Evolutionary conservation across 2,797 vertebrate genomes (phyloP).

Genomic region (Platalea minor): DNA sequence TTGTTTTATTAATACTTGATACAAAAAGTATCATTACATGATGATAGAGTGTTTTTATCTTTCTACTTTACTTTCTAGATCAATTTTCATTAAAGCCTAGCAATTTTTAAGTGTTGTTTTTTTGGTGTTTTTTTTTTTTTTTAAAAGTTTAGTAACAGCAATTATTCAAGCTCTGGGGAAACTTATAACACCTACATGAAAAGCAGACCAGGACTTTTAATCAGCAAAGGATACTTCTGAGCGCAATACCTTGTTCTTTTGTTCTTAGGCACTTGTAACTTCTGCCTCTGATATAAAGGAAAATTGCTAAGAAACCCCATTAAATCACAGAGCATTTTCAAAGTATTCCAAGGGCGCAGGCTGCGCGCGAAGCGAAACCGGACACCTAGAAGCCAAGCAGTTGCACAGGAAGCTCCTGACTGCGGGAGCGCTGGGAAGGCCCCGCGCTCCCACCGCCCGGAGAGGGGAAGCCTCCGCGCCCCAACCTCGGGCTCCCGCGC

Average conservation of each 20-base stretch:
- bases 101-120: not conserved
- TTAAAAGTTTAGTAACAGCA: not conserved
- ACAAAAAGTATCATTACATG: not conserved
- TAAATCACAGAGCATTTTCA: not conserved
- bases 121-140: not conserved
- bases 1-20: not conserved
- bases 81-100: not conserved
- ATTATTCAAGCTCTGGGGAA: not conserved
- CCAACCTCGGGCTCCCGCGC: not conserved
- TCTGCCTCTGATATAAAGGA: not conserved
- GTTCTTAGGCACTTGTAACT: not conserved
- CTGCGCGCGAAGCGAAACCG: not conserved
- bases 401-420: not conserved
- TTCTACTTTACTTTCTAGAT: not conserved
- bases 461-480: not conserved
- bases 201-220: not conserved
- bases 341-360: not conserved
- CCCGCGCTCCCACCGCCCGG: fast-evolving
- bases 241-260: not conserved
- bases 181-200: not conserved
- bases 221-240: not conserved
- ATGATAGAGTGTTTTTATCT: not conserved
- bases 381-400: not conserved
- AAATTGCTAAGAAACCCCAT: not conserved
- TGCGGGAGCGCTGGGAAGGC: not conserved